phyloP scores from a whole-genome alignment of 1,140 invertebrate genomes.

The Heliconius nattereri region DNA sequence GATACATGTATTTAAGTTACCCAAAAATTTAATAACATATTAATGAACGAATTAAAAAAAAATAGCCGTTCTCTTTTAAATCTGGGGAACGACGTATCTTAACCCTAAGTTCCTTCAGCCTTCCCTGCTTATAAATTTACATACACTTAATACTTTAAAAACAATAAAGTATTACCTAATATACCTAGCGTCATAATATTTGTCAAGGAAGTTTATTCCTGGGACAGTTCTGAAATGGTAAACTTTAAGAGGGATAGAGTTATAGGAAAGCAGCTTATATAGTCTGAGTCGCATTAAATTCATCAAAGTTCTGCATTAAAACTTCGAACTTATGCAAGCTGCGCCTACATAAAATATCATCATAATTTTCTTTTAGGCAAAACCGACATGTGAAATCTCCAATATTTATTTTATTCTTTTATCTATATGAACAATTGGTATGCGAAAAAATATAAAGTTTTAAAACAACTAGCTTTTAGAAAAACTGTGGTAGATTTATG shows the following conservation, averaged over 20 bases:
- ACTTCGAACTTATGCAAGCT: slow-evolving; percentile 32
- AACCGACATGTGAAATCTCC: not conserved
- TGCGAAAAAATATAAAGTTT: not conserved
- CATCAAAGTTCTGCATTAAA: slow-evolving; percentile 41
- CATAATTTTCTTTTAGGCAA: not conserved
- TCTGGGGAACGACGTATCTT: too few relatives aligned
- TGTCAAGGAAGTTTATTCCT: slow-evolving; percentile 34
- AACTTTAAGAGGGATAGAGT: slow-evolving; percentile 37
- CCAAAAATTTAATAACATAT: too few relatives aligned
- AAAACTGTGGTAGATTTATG: too few relatives aligned
- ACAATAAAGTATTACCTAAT: not conserved
- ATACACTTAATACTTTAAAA: not conserved
- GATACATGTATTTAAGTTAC: too few relatives aligned
- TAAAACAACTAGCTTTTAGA: not conserved
- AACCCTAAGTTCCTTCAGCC: too few relatives aligned
- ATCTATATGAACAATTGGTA: not conserved
- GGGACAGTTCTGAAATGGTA: slow-evolving; percentile 20
- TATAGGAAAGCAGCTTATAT: slow-evolving; percentile 39
- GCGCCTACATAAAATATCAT: slow-evolving; percentile 36
- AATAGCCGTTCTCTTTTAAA: too few relatives aligned
- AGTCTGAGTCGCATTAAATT: slow-evolving; percentile 42
- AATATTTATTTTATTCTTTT: too few relatives aligned
- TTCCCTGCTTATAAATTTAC: too few relatives aligned
- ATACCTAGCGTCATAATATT: not conserved
- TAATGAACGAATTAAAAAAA: too few relatives aligned